Conservation (phyloP, 2,888 invertebrate species). For the Spisula solida region DNA sequence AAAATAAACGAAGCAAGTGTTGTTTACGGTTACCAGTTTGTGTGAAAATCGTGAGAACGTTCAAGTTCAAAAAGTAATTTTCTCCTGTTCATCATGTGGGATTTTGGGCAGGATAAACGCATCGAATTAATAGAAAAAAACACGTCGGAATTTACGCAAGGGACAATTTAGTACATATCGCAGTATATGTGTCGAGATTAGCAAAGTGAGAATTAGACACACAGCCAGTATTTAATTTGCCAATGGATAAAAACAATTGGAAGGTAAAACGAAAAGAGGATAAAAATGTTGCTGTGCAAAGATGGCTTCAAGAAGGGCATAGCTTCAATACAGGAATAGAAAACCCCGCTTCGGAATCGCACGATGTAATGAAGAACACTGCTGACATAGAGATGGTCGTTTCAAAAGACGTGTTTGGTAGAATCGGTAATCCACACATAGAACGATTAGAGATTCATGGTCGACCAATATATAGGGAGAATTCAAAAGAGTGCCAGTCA, state of each 20-base stretch:
- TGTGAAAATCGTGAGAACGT: background rate
- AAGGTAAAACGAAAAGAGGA: background rate
- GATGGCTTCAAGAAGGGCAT: background rate
- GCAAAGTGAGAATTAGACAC: no score
- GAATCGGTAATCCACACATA: background rate
- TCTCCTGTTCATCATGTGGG: no score
- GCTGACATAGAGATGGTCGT: background rate
- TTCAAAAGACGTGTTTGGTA: background rate
- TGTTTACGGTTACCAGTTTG: background rate
- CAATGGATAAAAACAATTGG: background rate
- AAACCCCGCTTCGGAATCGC: background rate
- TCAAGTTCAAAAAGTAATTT: background rate
- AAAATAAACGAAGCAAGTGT: background rate
- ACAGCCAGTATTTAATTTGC: background rate
- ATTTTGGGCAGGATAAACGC: no score
- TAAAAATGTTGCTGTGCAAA: background rate
- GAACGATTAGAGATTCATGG: background rate
- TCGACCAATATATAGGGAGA: background rate
- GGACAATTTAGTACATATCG: background rate
- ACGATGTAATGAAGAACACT: background rate
- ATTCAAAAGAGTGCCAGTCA: background rate
- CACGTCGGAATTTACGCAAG: background rate
- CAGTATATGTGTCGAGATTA: no score
- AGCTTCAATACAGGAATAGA: background rate
- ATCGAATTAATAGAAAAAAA: background rate